phyloP scores from a whole-genome alignment of 2,888 invertebrate genomes.

The Pandemis cinnamomeana region DNA sequence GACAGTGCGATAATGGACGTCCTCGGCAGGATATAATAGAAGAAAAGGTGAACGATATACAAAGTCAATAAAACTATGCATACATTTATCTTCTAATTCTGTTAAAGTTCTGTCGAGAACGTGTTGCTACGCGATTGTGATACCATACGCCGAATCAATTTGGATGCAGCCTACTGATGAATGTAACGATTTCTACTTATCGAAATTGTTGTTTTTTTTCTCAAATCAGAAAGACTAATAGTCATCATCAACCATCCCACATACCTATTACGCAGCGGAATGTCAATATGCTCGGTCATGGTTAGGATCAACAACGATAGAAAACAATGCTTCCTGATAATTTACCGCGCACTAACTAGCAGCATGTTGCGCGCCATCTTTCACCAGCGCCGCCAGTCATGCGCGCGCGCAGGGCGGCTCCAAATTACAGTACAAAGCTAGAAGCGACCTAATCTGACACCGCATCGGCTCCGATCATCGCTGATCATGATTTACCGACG shows the following conservation, averaged over 20 bases:
- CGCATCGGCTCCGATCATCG: constrained; percentile 78
- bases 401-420: constrained; percentile 70
- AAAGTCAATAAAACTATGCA: too few species aligned
- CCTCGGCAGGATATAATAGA: too few species aligned
- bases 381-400: constrained; percentile 75
- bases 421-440: constrained; percentile 80
- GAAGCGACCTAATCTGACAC: constrained; percentile 80
- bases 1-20: too few species aligned
- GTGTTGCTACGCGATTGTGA: too few species aligned
- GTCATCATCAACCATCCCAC: constrained; percentile 8
- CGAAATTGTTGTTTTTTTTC: background rate
- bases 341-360: constrained; percentile 65
- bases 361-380: constrained; percentile 59
- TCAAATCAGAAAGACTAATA: constrained; percentile 1
- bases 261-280: constrained; percentile 14
- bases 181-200: background rate
- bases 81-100: too few species aligned
- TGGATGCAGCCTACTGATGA: background rate
- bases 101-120: too few species aligned
- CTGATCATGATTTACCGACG: constrained; percentile 82
- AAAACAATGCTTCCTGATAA: constrained; percentile 71
- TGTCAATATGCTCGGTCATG: constrained; percentile 29
- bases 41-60: too few species aligned
- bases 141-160: background rate
- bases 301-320: constrained; percentile 54